These are phyloP conservation scores for Agelaius tricolor DNA, from an alignment of 2,113 vertebrate species.

Conservation along the genomic window DNA sequence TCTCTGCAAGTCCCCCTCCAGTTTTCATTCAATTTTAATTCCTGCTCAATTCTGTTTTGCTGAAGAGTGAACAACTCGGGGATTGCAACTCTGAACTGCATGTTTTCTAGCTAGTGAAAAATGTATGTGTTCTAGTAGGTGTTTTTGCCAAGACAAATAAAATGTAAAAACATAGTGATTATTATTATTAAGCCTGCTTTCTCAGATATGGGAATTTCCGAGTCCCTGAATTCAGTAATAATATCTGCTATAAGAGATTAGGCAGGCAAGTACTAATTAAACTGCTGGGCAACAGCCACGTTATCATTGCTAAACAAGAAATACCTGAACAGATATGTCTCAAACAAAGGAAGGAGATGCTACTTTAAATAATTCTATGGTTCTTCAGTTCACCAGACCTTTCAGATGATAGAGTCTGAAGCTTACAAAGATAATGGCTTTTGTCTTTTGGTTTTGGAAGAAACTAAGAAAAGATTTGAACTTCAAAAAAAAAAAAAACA, in stretches of 20 bases:
- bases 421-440: background rate
- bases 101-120: slow-evolving; percentile 49
- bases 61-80: slow-evolving; percentile 46
- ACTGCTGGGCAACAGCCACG: slow-evolving; percentile 46
- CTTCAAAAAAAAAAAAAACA: background rate
- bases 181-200: slow-evolving; percentile 42
- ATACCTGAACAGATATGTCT: background rate
- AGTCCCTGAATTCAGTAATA: slow-evolving; percentile 48
- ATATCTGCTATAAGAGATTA: slow-evolving; percentile 63
- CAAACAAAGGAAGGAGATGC: background rate
- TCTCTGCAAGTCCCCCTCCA: slow-evolving; percentile 3
- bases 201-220: slow-evolving; percentile 17
- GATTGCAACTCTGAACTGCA: slow-evolving; percentile 54
- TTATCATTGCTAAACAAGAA: background rate
- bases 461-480: background rate
- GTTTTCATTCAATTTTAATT: slow-evolving; percentile 68
- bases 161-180: background rate
- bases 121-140: background rate
- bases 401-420: background rate
- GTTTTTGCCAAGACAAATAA: slow-evolving; percentile 35
- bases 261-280: slow-evolving; percentile 67
- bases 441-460: background rate
- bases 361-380: background rate
- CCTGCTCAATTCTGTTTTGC: slow-evolving; percentile 11
- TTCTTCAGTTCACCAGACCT: background rate